Conservation (phyloP, 1,140 invertebrate genomes). For the Cyphomyrmex costatus region DNA sequence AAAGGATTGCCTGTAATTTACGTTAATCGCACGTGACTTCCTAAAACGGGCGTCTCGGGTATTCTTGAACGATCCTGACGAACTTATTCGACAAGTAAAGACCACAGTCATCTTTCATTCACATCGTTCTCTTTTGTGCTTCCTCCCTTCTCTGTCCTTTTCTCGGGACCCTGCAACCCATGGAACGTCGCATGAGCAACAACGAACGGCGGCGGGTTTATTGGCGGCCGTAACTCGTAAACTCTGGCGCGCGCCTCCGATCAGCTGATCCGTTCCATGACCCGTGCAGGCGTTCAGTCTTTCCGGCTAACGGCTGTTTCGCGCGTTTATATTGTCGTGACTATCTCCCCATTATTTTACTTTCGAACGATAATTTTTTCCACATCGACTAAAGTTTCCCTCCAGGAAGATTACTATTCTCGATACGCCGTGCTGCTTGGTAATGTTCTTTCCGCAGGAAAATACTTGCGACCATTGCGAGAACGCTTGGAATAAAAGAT, state of each 20-base stretch:
- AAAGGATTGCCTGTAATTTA: slow-evolving; percentile 27
- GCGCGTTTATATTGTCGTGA: slow-evolving; percentile 47
- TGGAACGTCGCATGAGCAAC: slow-evolving; percentile 85
- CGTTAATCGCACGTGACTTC: slow-evolving; percentile 20
- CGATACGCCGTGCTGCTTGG: background rate
- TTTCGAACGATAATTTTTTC: background rate
- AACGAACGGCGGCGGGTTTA: slow-evolving; percentile 85
- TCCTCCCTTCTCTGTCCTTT: slow-evolving; percentile 75
- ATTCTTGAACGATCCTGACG: background rate
- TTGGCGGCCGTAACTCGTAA: slow-evolving; percentile 87
- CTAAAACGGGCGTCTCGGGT: background rate
- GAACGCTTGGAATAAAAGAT: background rate
- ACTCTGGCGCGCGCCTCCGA: slow-evolving; percentile 86
- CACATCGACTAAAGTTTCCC: background rate
- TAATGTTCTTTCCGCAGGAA: background rate
- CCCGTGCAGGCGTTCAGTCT: slow-evolving; percentile 78
- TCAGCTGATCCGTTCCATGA: slow-evolving; percentile 87
- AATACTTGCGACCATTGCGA: background rate
- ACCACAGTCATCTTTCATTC: slow-evolving; percentile 81
- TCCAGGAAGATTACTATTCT: background rate
- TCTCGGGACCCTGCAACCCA: slow-evolving; percentile 78
- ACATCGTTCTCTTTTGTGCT: slow-evolving; percentile 76
- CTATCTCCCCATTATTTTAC: background rate
- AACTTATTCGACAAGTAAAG: slow-evolving; percentile 38
- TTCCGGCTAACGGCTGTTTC: slow-evolving; percentile 75